These are phyloP conservation scores for Bos indicus DNA, from an alignment of 2,113 vertebrate genomes.

Conservation along the genomic window DNA sequence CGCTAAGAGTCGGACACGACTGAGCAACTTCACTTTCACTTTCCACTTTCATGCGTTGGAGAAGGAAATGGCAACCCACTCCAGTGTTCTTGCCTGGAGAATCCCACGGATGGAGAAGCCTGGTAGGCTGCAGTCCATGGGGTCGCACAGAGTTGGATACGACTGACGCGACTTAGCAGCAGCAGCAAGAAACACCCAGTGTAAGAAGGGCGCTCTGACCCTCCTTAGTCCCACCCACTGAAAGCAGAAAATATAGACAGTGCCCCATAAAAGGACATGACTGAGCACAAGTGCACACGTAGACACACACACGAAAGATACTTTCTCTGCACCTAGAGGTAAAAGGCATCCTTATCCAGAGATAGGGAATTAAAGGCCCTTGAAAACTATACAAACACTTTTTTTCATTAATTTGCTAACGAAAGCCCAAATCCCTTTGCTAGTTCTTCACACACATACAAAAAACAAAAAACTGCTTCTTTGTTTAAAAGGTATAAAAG, in stretches of 20 bases:
- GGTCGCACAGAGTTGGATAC: too few species aligned
- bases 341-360: not conserved
- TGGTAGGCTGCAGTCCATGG: too few species aligned
- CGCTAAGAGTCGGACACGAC: too few species aligned
- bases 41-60: too few species aligned
- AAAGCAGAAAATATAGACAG: not conserved
- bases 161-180: too few species aligned
- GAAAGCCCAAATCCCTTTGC: not conserved
- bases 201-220: not conserved
- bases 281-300: too few species aligned
- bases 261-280: too few species aligned
- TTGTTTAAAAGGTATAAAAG: not conserved
- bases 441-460: not conserved
- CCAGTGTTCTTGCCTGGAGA: too few species aligned
- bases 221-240: not conserved
- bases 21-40: too few species aligned
- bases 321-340: not conserved
- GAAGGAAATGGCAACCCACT: too few species aligned
- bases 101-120: too few species aligned
- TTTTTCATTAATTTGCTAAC: not conserved
- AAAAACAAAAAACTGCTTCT: not conserved
- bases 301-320: not conserved
- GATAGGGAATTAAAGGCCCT: not conserved
- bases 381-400: not conserved
- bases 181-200: not conserved